These are phyloP conservation scores for Flexamia atlantica DNA, from an alignment of 2,888 invertebrate species.

Conservation along the genomic window DNA sequence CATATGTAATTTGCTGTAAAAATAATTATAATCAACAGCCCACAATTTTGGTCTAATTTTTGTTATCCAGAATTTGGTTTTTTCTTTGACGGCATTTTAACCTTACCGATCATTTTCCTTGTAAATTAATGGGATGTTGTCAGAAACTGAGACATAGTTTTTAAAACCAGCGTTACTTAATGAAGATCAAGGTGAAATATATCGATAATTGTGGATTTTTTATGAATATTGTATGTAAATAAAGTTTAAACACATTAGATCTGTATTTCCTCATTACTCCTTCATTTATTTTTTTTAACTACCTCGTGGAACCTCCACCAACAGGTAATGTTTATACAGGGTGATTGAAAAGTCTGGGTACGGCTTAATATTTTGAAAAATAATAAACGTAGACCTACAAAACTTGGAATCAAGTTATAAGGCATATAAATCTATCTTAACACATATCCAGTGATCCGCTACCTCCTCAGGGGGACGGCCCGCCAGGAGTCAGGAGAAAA, in stretches of 20 bases:
- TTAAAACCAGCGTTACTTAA: neutral
- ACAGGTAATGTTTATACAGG: no score
- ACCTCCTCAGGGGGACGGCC: no score
- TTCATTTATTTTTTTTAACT: no score
- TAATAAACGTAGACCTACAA: no score
- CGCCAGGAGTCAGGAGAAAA: no score
- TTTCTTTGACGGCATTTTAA: neutral
- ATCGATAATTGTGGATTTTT: slow-evolving; percentile 11
- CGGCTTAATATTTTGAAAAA: no score
- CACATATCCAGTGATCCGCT: no score
- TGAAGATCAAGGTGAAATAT: neutral
- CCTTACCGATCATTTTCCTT: neutral
- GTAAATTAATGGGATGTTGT: neutral
- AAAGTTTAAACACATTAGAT: slow-evolving; percentile 20
- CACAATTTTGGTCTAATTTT: neutral
- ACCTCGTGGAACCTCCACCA: no score
- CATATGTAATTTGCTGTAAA: neutral
- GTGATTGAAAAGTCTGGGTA: no score
- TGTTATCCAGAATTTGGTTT: neutral
- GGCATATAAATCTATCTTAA: no score
- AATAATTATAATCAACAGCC: neutral
- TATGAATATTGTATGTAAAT: slow-evolving; percentile 37
- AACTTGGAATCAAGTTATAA: no score
- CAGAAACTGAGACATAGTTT: neutral
- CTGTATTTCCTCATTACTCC: neutral